These are phyloP conservation scores for Stenoptilia bipunctidactyla DNA, from an alignment of 2,888 invertebrate species.

Conservation along the genomic window DNA sequence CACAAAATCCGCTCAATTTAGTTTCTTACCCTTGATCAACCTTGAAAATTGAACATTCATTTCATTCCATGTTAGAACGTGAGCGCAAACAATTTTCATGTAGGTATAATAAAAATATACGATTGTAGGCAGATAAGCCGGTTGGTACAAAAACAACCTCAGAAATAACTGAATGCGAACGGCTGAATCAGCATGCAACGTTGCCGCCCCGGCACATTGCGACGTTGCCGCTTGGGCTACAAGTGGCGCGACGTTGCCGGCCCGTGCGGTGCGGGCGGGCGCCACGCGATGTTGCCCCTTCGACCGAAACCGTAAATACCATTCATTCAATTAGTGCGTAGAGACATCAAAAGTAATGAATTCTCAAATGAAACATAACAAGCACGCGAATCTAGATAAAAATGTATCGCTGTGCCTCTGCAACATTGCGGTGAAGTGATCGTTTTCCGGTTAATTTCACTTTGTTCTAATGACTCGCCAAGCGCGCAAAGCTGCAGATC, in stretches of 20 bases:
- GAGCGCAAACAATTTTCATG: neutral
- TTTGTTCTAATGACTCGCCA: slow-evolving; percentile 1
- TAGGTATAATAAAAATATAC: neutral
- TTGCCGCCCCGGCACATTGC: slow-evolving; percentile 49
- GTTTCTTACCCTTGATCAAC: too few species aligned
- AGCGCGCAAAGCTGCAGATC: slow-evolving; percentile 8
- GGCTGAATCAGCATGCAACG: slow-evolving; percentile 55
- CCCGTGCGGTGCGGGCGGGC: slow-evolving; percentile 43
- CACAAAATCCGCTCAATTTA: too few species aligned
- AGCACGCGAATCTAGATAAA: neutral
- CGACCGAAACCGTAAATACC: slow-evolving; percentile 46
- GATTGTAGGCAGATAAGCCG: neutral
- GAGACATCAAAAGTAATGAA: neutral
- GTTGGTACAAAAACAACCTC: neutral
- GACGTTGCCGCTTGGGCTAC: slow-evolving; percentile 41
- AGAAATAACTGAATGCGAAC: slow-evolving; percentile 25
- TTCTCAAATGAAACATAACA: neutral
- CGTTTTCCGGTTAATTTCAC: neutral
- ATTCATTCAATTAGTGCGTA: slow-evolving; percentile 48
- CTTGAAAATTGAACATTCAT: too few species aligned
- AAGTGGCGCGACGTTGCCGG: slow-evolving; percentile 5
- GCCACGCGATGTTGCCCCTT: slow-evolving; percentile 48
- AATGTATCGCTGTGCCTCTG: neutral
- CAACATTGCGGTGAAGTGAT: neutral
- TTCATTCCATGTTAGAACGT: neutral